Base-by-base conservation (phyloP, 2,888 invertebrate species). In the Drosophila greeni region DNA sequence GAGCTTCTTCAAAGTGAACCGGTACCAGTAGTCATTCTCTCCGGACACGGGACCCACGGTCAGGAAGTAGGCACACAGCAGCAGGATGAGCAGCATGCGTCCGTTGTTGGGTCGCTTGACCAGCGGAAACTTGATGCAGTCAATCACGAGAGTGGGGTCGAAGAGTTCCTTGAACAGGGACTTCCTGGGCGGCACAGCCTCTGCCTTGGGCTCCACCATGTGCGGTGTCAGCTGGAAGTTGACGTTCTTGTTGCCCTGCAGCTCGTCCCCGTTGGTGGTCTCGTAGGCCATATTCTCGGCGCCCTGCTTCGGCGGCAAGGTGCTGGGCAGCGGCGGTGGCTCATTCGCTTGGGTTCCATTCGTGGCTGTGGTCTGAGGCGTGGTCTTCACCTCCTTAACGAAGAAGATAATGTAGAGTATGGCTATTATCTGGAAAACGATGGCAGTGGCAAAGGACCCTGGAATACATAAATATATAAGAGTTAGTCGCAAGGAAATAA, bases 1-100 rank as follows among this genome's bases (percentile, higher is more conserved):
- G 3, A 89, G 69, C 45, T 86, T 84, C 39, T 85, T 84, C 8
- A 88, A 64, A 0, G 86, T 82, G 64, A 86, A 89, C 9, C 85
- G 84, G 62, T 88, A 88, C 80, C 86, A 86, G 53, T 87, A 88
- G 52, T 89, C 89, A 16, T 75, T 82, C 65, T 89, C 89, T 60
- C 86, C 88, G 7, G 84, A 56, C 0, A 69, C 73, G 4, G 88
- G 88, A 2, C 88, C 88, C n/a, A 86, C 31, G 0, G 87, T 87
- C 20, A 88, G 61, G 57, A 87, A 86, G 62, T 88, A 88, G 0
- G 84, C 86, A 33, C 82, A 43, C 12, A 88, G 77, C 14, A 88
- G 55, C 3, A 88, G 64, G 5, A 85, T 76, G 23, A 89, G 55
- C 20, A 87, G 55, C 47, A 86, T 60, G 31, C 88, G 77, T 3